Evolutionary conservation across 2,797 vertebrate genomes (phyloP).

Genomic region (Pipistrellus pipistrellus): DNA sequence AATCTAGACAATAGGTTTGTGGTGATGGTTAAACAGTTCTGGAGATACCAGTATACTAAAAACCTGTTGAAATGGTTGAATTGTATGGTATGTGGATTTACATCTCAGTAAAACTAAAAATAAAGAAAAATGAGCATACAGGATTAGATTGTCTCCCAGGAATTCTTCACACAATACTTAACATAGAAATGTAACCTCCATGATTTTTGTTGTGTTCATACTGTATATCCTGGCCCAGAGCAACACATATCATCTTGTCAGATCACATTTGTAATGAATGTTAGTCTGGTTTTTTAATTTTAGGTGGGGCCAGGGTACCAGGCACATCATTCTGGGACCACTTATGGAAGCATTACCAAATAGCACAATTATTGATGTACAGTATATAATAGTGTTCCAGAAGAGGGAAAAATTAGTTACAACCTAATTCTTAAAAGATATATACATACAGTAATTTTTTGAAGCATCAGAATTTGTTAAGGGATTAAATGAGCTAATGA

Average conservation of each 20-base stretch:
- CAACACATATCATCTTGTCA: not conserved
- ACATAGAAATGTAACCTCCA: not conserved
- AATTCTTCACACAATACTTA: not conserved
- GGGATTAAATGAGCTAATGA: not conserved
- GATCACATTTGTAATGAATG: conserved; percentile 3
- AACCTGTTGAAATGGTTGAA: not conserved
- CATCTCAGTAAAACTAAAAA: not conserved
- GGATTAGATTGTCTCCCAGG: not conserved
- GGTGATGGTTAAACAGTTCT: not conserved
- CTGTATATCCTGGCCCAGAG: not conserved
- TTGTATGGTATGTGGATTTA: not conserved
- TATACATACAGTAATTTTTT: not conserved
- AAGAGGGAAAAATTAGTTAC: not conserved
- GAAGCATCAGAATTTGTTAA: not conserved
- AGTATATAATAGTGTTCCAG: not conserved
- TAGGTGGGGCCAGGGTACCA: not conserved
- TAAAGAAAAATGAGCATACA: not conserved
- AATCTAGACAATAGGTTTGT: not conserved
- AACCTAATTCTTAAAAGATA: not conserved
- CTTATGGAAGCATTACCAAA: not conserved
- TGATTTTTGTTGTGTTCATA: not conserved
- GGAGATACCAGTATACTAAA: not conserved
- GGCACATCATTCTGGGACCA: not conserved
- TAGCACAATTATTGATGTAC: not conserved
- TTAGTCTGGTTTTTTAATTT: not conserved